Base-by-base conservation (phyloP, 1,140 invertebrate genomes). In the Platyura marginata region DNA sequence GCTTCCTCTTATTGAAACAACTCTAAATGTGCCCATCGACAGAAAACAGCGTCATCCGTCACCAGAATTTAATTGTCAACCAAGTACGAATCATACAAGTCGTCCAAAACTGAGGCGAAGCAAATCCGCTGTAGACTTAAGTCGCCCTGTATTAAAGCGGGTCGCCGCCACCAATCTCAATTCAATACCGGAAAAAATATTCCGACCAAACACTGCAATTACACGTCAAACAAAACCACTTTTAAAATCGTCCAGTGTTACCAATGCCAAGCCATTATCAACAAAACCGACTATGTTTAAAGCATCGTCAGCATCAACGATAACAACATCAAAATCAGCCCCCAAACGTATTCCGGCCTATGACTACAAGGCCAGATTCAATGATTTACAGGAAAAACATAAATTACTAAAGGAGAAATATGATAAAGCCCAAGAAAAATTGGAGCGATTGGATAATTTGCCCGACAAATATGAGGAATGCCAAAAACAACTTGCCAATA, bases 281-380 rank as follows among this genome's bases (percentile, higher is more conserved):
- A 29, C 6, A 29, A 29, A 13, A 13, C 25, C 25, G 25, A 13
- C 13, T 29, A 29, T n/a, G n/a, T n/a, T n/a, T n/a, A n/a, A n/a
- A n/a, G n/a, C 25, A 29, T 8, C 6, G 25, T 13, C 25, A 8
- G 25, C 25, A 29, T 8, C 25, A 13, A 29, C 25, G 25, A 29
- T 11, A 36, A 18, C 36, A 6, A 21, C 10, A 38, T 18, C 18
- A 6, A 18, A n/a, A 18, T 11, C 20, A 3, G 36, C n/a, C 3
- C 15, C 9, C 11, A 47, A 47, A 37, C 68, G 66, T 44, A 71
- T 72, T 44, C 60, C 70, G 3, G 62, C 69, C 1, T 71, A 72
- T 50, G 70, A 73, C 49, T 73, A 63, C 47, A 73, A 73, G 51
- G 69, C 69, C 10, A 63, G 67, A 29, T 73, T 67, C 49, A 65